These are phyloP conservation scores for Dendrolimus houi DNA, from an alignment of 2,888 invertebrate species.

Conservation along the genomic window DNA sequence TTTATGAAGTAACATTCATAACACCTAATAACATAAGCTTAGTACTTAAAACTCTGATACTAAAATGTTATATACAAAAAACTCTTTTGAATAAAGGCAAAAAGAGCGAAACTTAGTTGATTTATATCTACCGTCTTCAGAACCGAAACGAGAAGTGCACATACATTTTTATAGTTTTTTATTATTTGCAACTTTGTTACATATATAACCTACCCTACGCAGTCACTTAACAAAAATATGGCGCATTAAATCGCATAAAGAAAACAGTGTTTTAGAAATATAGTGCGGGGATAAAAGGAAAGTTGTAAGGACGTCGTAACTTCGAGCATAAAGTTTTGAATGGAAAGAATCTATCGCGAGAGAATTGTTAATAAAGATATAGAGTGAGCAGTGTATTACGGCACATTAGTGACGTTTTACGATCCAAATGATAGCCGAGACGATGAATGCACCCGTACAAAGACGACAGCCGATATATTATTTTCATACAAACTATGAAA, in stretches of 20 bases:
- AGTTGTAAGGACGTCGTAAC: slow-evolving; percentile 68
- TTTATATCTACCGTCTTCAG: slow-evolving; percentile 59
- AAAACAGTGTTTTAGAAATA: slow-evolving; percentile 73
- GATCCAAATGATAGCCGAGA: slow-evolving; percentile 43
- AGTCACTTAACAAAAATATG: slow-evolving; percentile 70
- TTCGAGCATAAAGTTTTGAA: slow-evolving; percentile 67
- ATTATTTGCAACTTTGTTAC: slow-evolving; percentile 66
- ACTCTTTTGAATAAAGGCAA: slow-evolving; percentile 38
- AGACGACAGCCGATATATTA: slow-evolving; percentile 16
- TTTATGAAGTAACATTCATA: background rate
- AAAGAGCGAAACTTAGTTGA: slow-evolving; percentile 51
- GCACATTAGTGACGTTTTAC: slow-evolving; percentile 69
- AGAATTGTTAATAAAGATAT: slow-evolving; percentile 75
- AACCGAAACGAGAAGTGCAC: slow-evolving; percentile 51
- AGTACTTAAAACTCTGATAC: background rate
- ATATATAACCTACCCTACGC: slow-evolving; percentile 20
- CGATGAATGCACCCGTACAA: slow-evolving; percentile 58
- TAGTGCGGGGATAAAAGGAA: slow-evolving; percentile 66
- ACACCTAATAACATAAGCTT: background rate
- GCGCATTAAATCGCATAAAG: slow-evolving; percentile 70
- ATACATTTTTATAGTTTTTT: slow-evolving; percentile 52
- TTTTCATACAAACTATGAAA: slow-evolving; percentile 44
- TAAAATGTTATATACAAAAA: slow-evolving; percentile 1
- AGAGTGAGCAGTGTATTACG: slow-evolving; percentile 61
- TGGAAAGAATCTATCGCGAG: slow-evolving; percentile 64